Evolutionary conservation across 2,113 vertebrate species (phyloP), one percentile per base, ranked within the genome.

Genomic region (Nesogale talazaci): DNA sequence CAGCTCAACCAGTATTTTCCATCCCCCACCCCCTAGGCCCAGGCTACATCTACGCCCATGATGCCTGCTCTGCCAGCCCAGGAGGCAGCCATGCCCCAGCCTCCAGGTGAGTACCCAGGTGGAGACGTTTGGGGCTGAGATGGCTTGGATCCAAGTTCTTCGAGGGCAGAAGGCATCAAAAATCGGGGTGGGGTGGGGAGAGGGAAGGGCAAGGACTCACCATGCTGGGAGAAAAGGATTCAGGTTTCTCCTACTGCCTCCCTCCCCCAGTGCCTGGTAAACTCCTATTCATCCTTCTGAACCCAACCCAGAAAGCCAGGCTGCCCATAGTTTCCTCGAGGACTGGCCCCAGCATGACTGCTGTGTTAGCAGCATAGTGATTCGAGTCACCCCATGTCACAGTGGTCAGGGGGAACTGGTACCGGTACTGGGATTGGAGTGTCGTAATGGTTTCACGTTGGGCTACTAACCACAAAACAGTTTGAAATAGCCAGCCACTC

Each of bases 11-110:
- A 17, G 38, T 2, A 38, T 23, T 61, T 38, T 2, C 9, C 34
- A 10, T 40, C 7, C 16, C 12, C n/a, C n/a, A n/a, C n/a, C 89
- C 61, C 36, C 4, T 89, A 98, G 98, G 97, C 95, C 0, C 98
- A 98, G 93, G 96, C 92, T 19, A 92, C 87, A 1, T 94, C 95
- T 0, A 57, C 69, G 0, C 78, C 95, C 46, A 80, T 9, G 95
- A 96, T 95, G 6, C 96, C 94, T 0, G 0, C 94, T 27, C 42
- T 91, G 36, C 94, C 84, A 0, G 61, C 0, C 19, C 36, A 78
- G 36, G 77, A 12, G 2, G 34, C 75, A 22, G 52, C 87, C 0
- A 8, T 69, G 38, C 72, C 82, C 42, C 75, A 80, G 17, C 63
- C 79, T 59, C 8, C 95, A 94, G 93, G 96, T 97, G 80, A 92